Evolutionary conservation across 1,140 invertebrate species (phyloP).

Genomic region (Orchesella cincta): DNA sequence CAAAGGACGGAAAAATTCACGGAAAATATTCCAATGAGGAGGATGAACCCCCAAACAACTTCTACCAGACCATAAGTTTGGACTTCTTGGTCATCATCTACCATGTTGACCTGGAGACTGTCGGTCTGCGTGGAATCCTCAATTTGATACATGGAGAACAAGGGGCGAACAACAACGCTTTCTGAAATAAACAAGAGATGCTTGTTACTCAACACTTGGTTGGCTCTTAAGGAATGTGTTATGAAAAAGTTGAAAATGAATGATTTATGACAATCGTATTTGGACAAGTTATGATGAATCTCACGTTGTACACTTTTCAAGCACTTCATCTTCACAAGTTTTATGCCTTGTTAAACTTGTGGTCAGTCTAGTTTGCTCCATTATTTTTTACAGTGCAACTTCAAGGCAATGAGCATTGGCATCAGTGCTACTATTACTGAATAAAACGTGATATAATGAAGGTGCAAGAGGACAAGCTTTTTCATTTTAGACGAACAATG

Average conservation of each 20-base stretch:
- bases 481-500: too few relatives aligned
- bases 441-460: too few relatives aligned
- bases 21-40: constrained; percentile 44
- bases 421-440: too few relatives aligned
- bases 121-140: background rate
- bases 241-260: background rate
- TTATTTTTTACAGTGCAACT: too few relatives aligned
- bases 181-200: background rate
- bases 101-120: background rate
- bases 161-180: background rate
- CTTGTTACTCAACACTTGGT: background rate
- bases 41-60: constrained; percentile 46
- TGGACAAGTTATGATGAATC: background rate
- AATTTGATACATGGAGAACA: constrained; percentile 1
- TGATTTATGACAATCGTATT: background rate
- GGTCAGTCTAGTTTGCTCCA: too few relatives aligned
- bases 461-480: too few relatives aligned
- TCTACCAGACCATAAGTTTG: constrained; percentile 34
- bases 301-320: background rate
- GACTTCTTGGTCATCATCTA: background rate
- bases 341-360: too few relatives aligned
- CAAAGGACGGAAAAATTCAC: constrained; percentile 42
- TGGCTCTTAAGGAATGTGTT: background rate
- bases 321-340: background rate
- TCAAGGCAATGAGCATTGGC: too few relatives aligned